Base-by-base conservation (phyloP, 2,797 vertebrate species). In the Sebastes hubbsi region DNA sequence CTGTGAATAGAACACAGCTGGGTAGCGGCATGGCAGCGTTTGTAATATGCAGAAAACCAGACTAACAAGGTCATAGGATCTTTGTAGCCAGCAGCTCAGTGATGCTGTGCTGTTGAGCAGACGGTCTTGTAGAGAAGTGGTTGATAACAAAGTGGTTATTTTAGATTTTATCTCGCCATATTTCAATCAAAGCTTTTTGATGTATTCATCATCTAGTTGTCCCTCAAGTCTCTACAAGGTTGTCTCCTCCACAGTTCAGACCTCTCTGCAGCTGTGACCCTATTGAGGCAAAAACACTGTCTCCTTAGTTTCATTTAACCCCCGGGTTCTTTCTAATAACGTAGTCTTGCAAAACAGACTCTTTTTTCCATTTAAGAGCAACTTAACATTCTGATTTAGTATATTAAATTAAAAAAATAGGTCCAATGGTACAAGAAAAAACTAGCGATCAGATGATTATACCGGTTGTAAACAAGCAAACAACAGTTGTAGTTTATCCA, bases 151-250 rank as follows among this genome's bases (percentile, higher is more conserved):
- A 25, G 36, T 30, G 32, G 11, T 20, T 52, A n/a, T 34, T 69
- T 74, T 22, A 20, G 4, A 42, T 36, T 46, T n/a, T 8, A 36
- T 61, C 24, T 9, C 7, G 16, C 38, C 56, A 24, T 62, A 11
- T 46, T 62, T 73, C 16, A 69, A 5, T 32, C 32, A 63, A 56
- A 34, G 71, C 46, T 5, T 62, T 56, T 49, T 63, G 3, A 69
- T 80, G 16, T 34, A 59, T 69, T 58, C 18, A 49, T 63, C n/a
- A 8, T 46, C 4, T 58, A 32, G 69, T 22, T 27, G 46, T 36
- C 72, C 24, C 4, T 46, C 10, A 38, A 4, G 3, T 30, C 32
- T 62, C 46, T 30, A 8, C 20, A 54, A 24, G 10, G 10, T 22
- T 59, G 13, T 24, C 14, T 46, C n/a, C 25, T 46, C n/a, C 6